Evolutionary conservation across 2,113 vertebrate species (phyloP), one percentile per base, ranked within the genome.

Genomic region (Callaeas wilsoni): DNA sequence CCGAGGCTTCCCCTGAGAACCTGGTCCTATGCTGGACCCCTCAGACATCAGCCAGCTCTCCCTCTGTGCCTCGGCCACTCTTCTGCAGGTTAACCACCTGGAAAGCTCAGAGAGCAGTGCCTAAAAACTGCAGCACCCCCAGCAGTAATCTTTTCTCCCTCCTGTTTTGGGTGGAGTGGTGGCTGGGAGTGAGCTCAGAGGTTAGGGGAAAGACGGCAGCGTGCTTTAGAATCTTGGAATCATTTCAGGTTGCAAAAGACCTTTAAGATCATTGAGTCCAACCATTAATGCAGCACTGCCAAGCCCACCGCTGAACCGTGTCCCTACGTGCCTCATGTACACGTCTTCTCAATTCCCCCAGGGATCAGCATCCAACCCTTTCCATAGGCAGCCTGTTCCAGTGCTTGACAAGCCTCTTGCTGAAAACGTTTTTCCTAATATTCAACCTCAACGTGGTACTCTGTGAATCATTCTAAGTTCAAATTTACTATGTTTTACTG

Each of bases 281-380:
- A 1, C 6, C 4, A 2, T 33, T 18, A 37, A 16, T 32, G 21
- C 26, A 64, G 42, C 8, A 14, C n/a, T 70, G n/a, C 56, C 56
- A 41, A 46, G 47, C 20, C 25, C 50, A 21, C 2, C 21, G 7
- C 47, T 32, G 59, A 42, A 6, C 22, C 35, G 3, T 27, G 32
- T 23, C 59, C 18, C 44, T 10, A 4, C 10, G n/a, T 33, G 7
- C 15, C 20, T 50, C 50, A 37, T 7, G 29, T 6, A 41, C 35
- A 35, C 16, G 30, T 55, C 41, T 12, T 26, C 35, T 27, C 13
- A 80, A 37, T 7, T 13, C 32, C 35, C 37, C 42, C 59, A 73
- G 76, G 14, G 12, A 10, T 6, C 0, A 1, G 8, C 32, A 18
- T 14, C 35, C 57, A 79, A 0, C 41, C 7, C 8, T 13, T 56